These are phyloP conservation scores for Carassius gibelio DNA, from an alignment of 2,113 vertebrate genomes.

Conservation along the genomic window DNA sequence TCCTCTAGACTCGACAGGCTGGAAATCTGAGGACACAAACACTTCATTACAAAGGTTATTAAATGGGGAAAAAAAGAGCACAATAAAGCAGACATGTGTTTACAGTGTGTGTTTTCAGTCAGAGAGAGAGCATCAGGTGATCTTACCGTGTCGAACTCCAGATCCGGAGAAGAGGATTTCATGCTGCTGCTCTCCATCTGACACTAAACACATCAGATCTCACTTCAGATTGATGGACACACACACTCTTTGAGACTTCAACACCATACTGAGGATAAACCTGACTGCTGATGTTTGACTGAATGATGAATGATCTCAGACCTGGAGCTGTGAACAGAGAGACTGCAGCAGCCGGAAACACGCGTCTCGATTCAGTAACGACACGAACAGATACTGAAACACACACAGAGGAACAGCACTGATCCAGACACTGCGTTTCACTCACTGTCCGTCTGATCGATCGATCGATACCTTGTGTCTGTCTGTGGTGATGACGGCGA, in stretches of 20 bases:
- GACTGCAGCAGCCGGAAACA: constrained; percentile 73
- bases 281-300: too few relatives aligned
- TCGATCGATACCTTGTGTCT: constrained; percentile 77
- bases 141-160: constrained; percentile 65
- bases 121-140: neutral
- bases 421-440: too few relatives aligned
- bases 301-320: neutral
- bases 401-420: neutral
- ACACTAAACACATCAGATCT: neutral
- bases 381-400: constrained; percentile 79
- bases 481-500: constrained; percentile 74
- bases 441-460: too few relatives aligned
- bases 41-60: neutral
- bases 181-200: constrained; percentile 64
- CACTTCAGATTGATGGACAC: neutral
- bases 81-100: too few relatives aligned
- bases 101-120: too few relatives aligned
- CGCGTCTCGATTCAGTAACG: constrained; percentile 72
- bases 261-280: too few relatives aligned
- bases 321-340: constrained; percentile 72
- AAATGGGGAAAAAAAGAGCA: too few relatives aligned
- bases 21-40: constrained; percentile 60
- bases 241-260: neutral
- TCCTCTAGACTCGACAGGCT: constrained; percentile 70
- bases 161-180: constrained; percentile 56